Base-by-base conservation (phyloP, 2,888 invertebrate species). In the Balanococcus diminutus region DNA sequence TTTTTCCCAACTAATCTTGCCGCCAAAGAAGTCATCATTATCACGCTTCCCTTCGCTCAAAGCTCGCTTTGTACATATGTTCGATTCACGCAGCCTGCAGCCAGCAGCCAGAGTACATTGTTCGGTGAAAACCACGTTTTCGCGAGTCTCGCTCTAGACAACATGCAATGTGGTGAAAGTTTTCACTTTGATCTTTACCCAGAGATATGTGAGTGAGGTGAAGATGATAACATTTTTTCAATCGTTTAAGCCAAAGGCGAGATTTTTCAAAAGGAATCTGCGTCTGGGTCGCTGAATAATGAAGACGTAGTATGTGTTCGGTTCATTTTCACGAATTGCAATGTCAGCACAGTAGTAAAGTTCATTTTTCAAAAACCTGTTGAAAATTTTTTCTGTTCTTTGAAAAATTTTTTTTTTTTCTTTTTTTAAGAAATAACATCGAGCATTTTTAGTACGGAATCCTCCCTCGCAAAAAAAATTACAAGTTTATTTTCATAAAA, bases 131-230 rank as follows among this genome's bases (percentile, higher is more conserved):
- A 67, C 67, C 25, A 67, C 67, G 67, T 67, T 67, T 67, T 67
- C 28, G 67, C 28, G 67, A 67, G 67, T 67, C 67, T 67, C n/a
- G n/a, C n/a, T n/a, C n/a, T n/a, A n/a, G n/a, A n/a, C n/a, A n/a
- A 19, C n/a, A 51, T 42, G 42, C 6, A 46, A 16, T 46, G 22
- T 56, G 67, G 67, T 67, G 67, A 67, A 67, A 67, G 28, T 67
- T 67, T 28, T n/a, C n/a, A 67, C 67, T 67, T 67, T 67, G 67
- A 67, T 67, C 67, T 67, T 67, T 67, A 67, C 67, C 67, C 56
- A 56, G 56, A 67, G 56, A 67, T 28, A 67, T 28, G 28, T 11
- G 25, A 22, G 2, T 4, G 2, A 56, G 67, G 67, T 28, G 67
- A 67, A 67, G 67, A 67, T 16, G 67, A 67, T 56, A 22, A 67